Conservation (phyloP, 2,888 invertebrate species). For the Metopia argyrocephala region DNA sequence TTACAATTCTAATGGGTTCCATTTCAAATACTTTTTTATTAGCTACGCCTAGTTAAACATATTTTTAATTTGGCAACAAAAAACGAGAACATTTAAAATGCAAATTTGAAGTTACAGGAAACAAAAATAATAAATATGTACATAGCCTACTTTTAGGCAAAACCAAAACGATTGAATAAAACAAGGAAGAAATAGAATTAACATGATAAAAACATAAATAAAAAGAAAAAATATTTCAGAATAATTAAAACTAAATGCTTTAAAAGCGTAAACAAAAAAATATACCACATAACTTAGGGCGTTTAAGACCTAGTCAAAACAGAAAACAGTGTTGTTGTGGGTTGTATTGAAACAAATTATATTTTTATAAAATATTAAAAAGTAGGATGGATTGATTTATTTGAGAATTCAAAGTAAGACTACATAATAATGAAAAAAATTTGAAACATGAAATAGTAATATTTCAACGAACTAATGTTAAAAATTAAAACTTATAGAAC, state of each 20-base stretch:
- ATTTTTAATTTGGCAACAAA: not conserved
- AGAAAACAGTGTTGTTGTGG: too few relatives aligned
- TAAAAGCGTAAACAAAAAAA: not conserved
- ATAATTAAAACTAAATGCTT: not conserved
- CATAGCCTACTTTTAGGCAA: slow-evolving; percentile 16
- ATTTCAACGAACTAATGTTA: too few relatives aligned
- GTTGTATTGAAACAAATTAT: too few relatives aligned
- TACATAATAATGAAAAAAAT: too few relatives aligned
- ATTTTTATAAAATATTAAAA: not conserved
- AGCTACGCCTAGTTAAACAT: not conserved
- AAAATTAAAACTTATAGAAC: too few relatives aligned
- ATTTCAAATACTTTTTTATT: not conserved
- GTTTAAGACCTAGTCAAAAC: not conserved
- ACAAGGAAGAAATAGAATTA: not conserved
- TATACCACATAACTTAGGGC: not conserved
- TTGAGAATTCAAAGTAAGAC: too few relatives aligned
- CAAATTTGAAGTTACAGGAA: not conserved
- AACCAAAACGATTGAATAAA: not conserved
- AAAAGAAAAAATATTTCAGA: too few relatives aligned
- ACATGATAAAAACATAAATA: not conserved
- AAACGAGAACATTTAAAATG: slow-evolving; percentile 16
- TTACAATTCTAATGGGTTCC: not conserved
- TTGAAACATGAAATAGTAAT: too few relatives aligned
- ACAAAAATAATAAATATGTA: not conserved
- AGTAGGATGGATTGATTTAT: too few relatives aligned